Conservation (phyloP, 2,888 invertebrate species). For the Synergus laeviventris region DNA sequence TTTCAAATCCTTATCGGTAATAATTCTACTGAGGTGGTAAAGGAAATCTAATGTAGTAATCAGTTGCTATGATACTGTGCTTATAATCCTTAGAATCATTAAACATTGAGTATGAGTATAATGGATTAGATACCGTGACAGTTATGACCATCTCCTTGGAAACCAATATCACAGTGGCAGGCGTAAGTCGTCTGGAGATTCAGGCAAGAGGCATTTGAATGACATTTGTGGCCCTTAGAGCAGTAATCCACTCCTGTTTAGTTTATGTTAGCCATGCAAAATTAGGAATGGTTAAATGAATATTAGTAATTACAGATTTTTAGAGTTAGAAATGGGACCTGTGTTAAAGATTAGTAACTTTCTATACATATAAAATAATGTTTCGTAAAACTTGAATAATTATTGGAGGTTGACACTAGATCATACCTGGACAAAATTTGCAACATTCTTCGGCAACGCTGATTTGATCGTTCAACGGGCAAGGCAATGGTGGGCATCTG, state of each 20-base stretch:
- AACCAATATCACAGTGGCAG: slow-evolving; percentile 94
- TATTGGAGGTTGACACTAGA: not conserved
- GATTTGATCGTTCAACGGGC: slow-evolving; percentile 87
- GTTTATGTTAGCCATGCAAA: slow-evolving; percentile 65
- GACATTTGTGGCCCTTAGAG: slow-evolving; percentile 91
- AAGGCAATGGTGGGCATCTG: slow-evolving; percentile 87
- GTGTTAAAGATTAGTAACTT: not conserved
- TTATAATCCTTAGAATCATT: not conserved
- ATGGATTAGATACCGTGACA: slow-evolving; percentile 81
- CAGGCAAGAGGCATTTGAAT: slow-evolving; percentile 93
- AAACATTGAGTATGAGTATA: not conserved
- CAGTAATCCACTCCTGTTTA: slow-evolving; percentile 90
- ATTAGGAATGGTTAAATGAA: slow-evolving; percentile 59
- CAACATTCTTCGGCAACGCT: slow-evolving; percentile 92
- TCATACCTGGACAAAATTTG: slow-evolving; percentile 90
- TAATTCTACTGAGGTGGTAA: not conserved
- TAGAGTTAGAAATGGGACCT: not conserved
- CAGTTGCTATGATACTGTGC: slow-evolving; percentile 37
- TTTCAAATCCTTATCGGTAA: not conserved
- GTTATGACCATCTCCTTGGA: slow-evolving; percentile 89
- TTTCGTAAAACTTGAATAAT: not conserved
- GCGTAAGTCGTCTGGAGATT: slow-evolving; percentile 93
- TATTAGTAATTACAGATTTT: slow-evolving; percentile 44
- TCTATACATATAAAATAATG: not conserved
- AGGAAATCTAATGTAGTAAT: not conserved